phyloP scores from a whole-genome alignment of 2,888 invertebrate genomes.

The Drosophila longiperda region DNA sequence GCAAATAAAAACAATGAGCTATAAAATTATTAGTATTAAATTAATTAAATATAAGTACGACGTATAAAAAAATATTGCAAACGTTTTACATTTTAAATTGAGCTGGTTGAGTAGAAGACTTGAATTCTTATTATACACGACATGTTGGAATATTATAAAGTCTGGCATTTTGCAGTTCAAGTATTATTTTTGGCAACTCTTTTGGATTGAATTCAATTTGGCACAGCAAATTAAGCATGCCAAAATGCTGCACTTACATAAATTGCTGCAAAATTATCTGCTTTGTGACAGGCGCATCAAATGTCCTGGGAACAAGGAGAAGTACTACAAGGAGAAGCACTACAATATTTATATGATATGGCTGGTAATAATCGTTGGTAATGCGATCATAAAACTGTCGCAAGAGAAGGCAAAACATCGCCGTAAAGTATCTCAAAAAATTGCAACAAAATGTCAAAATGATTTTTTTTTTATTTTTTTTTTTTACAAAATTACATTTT shows the following conservation, averaged over 20 bases:
- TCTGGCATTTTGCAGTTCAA: neutral
- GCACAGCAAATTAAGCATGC: constrained; percentile 33
- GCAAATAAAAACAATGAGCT: neutral
- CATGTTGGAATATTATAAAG: neutral
- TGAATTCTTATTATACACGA: neutral
- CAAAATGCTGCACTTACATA: constrained; percentile 47
- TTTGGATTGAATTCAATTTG: constrained; percentile 19
- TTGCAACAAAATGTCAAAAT: constrained; percentile 66
- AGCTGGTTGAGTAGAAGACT: neutral
- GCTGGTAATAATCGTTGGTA: constrained; percentile 49
- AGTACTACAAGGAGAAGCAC: neutral
- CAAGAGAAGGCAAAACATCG: constrained; percentile 60
- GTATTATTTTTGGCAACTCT: constrained; percentile 13
- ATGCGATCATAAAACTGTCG: constrained; percentile 72
- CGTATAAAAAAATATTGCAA: neutral
- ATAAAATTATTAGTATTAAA: neutral
- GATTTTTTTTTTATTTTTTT: constrained; percentile 40
- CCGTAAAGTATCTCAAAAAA: constrained; percentile 56
- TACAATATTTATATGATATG: constrained; percentile 15
- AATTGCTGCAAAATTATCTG: constrained; percentile 46
- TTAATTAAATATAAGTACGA: neutral
- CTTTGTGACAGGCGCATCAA: constrained; percentile 49
- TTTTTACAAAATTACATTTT: constrained; percentile 63
- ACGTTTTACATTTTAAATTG: neutral
- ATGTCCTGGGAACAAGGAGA: constrained; percentile 43